These are phyloP conservation scores for Lepidochrysops patricia DNA, from an alignment of 2,888 invertebrate species.

Conservation along the genomic window DNA sequence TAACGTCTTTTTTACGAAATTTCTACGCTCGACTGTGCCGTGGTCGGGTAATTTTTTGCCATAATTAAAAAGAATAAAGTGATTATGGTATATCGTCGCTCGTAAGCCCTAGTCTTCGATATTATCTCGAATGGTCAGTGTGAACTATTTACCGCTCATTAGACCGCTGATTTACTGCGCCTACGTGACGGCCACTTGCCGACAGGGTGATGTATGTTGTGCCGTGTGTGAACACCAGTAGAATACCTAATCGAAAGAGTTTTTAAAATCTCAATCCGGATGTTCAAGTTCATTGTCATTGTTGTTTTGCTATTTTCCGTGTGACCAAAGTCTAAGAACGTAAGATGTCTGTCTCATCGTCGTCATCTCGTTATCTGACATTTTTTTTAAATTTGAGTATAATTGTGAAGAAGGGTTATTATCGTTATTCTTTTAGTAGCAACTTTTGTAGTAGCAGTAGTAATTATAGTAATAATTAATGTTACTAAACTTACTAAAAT, in stretches of 20 bases:
- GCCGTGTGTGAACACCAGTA: conserved; percentile 29
- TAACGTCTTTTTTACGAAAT: not conserved
- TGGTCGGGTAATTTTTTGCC: not conserved
- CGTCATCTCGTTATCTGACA: too few relatives aligned
- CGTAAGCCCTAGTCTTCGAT: conserved; percentile 6
- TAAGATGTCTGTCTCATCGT: too few relatives aligned
- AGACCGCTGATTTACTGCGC: conserved; percentile 44
- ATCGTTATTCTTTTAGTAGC: too few relatives aligned
- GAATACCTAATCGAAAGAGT: conserved; percentile 38
- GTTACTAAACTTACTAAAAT: too few relatives aligned
- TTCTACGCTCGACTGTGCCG: not conserved
- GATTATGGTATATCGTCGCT: not conserved
- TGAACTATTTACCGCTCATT: conserved; percentile 33
- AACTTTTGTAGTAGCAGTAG: too few relatives aligned
- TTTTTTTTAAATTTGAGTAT: too few relatives aligned
- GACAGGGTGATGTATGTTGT: conserved; percentile 49
- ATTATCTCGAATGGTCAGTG: conserved; percentile 25
- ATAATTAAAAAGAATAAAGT: not conserved
- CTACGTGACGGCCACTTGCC: conserved; percentile 46
- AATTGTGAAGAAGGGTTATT: too few relatives aligned
- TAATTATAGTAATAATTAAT: too few relatives aligned
- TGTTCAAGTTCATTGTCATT: conserved; percentile 8
- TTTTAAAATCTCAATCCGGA: conserved; percentile 20
- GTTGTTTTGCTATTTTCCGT: not conserved
- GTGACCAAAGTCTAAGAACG: not conserved